A percentile compares a stretch with the other conserved stretches of the same genome.
Evolutionary conservation across 1,140 invertebrate genomes (phyloP).

Genomic region (Euura saliciscinereae): DNA sequence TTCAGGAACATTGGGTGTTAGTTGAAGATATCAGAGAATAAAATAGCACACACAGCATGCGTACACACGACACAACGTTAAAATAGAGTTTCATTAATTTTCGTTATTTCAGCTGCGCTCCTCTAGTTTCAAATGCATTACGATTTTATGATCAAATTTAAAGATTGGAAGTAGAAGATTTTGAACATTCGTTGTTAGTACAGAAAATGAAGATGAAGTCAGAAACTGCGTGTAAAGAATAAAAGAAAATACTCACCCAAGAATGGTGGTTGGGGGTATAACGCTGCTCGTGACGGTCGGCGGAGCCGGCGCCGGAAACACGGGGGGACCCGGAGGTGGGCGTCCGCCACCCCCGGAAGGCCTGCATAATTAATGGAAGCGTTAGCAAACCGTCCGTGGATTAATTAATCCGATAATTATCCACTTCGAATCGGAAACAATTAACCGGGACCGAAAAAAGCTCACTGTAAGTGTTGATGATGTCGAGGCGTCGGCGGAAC

Average conservation of each 20-base stretch:
- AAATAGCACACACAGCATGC: neutral
- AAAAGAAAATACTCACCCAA: constrained; percentile 40
- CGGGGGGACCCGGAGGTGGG: constrained; percentile 56
- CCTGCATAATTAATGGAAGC: neutral
- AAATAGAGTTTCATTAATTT: too few species aligned
- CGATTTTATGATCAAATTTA: too few species aligned
- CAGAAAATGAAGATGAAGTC: too few species aligned
- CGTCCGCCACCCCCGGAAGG: constrained; percentile 44
- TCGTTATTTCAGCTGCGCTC: too few species aligned
- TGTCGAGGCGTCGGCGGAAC: constrained; percentile 27
- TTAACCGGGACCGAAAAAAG: too few species aligned
- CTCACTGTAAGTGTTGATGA: constrained; percentile 50
- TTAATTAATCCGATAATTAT: constrained; percentile 11
- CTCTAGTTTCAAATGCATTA: too few species aligned
- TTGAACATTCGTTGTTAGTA: too few species aligned
- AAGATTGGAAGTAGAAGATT: too few species aligned
- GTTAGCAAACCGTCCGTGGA: too few species aligned
- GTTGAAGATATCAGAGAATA: neutral
- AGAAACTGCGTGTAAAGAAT: too few species aligned
- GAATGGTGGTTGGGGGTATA: constrained; percentile 47
- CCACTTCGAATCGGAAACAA: neutral
- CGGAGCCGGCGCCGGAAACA: constrained; percentile 52
- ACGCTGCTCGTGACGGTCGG: constrained; percentile 44
- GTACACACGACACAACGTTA: neutral
- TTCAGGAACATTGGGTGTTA: constrained; percentile 20